Evolutionary conservation across 2,888 invertebrate genomes (phyloP), one percentile per base, ranked within the genome.

Genomic region (Dynastes grantii): DNA sequence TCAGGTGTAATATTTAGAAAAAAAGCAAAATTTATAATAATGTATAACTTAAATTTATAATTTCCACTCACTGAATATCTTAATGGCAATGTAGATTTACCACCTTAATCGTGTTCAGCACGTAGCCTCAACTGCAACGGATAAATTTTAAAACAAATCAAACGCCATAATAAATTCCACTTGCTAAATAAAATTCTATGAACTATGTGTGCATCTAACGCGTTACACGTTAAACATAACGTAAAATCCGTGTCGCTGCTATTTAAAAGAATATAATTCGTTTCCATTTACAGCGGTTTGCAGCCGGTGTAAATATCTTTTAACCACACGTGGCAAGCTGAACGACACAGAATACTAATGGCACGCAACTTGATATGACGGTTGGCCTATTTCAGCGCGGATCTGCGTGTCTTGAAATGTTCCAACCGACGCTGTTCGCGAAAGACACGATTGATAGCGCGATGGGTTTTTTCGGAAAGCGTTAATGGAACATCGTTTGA

Each of bases 291-390:
- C 71, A 71, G 71, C 53, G 71, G 16, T 55, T 55, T 53, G 37
- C 71, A 55, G 71, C 29, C 71, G 55, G 71, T 71, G 53, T 37
- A 71, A 55, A 71, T 71, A 71, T 71, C 71, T 71, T 71, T 16
- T 2, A 55, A 13, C 71, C 71, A 55, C 71, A 65, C 65, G 37
- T 65, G 65, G 40, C 40, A 63, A 8, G 45, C 65, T 40, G 16
- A 65, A 65, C 65, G n/a, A 8, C 37, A 1, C 13, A 55, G 65
- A 65, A 32, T 16, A 65, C 40, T 40, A 71, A 53, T 53, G 55
- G 16, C 71, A 71, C 71, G 71, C 71, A 71, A 71, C 32, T 32
- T 32, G 16, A 55, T 71, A 71, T n/a, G 71, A 11, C 45, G 45
- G 11, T 45, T 71, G 71, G 71, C 71, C 71, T 71, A 71, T 71